Base-by-base conservation (phyloP, 2,888 invertebrate species). In the Ypsolopha scabrella region DNA sequence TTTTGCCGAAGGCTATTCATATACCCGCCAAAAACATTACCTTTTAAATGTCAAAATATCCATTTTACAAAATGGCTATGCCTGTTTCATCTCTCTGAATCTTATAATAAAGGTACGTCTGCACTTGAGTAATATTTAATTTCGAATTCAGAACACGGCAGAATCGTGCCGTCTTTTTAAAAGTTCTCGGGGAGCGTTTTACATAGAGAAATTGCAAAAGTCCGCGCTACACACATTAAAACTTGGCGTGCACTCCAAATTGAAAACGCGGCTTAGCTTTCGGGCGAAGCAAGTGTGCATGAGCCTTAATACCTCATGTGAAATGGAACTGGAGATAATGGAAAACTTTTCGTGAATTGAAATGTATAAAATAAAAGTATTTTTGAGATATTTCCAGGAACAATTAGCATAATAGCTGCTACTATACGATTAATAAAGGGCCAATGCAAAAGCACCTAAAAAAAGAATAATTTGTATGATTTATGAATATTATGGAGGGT, bases 161-260 rank as follows among this genome's bases (percentile, higher is more conserved):
- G 35, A 52, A 58, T 60, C 57, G 52, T 59, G 59, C 59, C 58
- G 60, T 55, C 54, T 51, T 61, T 60, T 59, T 55, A 47, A 57
- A 64, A 63, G 59, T 62, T 59, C 59, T 58, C 57, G 56, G 56
- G 54, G 57, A 50, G 50, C 39, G 41, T 57, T 60, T 60, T 62
- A 60, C 60, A 59, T 59, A 60, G 59, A 57, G 54, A 63, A 63
- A 64, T 61, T 61, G 62, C 59, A 55, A 56, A 58, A 58, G 53
- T 56, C 58, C 55, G 59, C 59, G 60, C 59, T 60, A 59, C 54
- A 57, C 60, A 62, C 61, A 63, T 64, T 64, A 64, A 62, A 64
- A 66, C 57, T 66, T 62, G 54, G 59, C 52, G 54, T 50, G 56
- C 55, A 45, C 51, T 58, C 55, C 53, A 57, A 59, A 60, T 60